A percentile compares a stretch with the other conserved stretches of the same genome.
Conservation (phyloP, 2,888 invertebrate genomes). For the Polylopha cassiicola region DNA sequence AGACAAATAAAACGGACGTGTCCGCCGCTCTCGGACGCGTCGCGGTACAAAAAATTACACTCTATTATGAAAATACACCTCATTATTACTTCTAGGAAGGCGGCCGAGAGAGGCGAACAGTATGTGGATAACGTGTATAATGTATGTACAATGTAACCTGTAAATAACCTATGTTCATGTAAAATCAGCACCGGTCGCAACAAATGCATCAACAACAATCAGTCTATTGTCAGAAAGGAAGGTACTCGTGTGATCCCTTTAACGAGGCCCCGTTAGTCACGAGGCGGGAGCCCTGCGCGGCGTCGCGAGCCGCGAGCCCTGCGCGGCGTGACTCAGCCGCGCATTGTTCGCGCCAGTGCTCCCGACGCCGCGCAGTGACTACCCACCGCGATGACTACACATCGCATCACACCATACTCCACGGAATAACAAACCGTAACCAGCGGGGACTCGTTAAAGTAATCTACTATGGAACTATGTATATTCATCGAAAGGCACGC, state of each 20-base stretch:
- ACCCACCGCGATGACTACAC: too few relatives aligned
- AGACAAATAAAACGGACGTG: conserved; percentile 60
- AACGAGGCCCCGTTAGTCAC: conserved; percentile 55
- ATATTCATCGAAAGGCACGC: conserved; percentile 73
- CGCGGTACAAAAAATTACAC: conserved; percentile 61
- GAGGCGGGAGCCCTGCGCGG: conserved; percentile 30
- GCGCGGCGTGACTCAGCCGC: conserved; percentile 23
- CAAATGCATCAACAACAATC: conserved; percentile 74
- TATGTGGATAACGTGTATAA: conserved; percentile 62
- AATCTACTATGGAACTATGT: conserved; percentile 55
- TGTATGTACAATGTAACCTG: conserved; percentile 69
- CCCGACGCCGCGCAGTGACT: too few relatives aligned
- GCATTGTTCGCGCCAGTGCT: conserved; percentile 15
- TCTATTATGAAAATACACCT: conserved; percentile 68
- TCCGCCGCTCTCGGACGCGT: conserved; percentile 47
- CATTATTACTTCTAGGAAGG: conserved; percentile 42
- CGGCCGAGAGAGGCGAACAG: conserved; percentile 47
- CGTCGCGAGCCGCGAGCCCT: conserved; percentile 37
- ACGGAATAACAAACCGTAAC: conserved; percentile 19
- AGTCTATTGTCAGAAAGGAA: conserved; percentile 77
- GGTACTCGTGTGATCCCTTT: conserved; percentile 52
- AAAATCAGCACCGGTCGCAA: conserved; percentile 76
- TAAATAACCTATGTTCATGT: conserved; percentile 72
- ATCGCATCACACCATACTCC: too few relatives aligned
- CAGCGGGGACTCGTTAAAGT: conserved; percentile 45